phyloP scores from a whole-genome alignment of 2,113 vertebrate species.

The Pseudopodoces humilis region DNA sequence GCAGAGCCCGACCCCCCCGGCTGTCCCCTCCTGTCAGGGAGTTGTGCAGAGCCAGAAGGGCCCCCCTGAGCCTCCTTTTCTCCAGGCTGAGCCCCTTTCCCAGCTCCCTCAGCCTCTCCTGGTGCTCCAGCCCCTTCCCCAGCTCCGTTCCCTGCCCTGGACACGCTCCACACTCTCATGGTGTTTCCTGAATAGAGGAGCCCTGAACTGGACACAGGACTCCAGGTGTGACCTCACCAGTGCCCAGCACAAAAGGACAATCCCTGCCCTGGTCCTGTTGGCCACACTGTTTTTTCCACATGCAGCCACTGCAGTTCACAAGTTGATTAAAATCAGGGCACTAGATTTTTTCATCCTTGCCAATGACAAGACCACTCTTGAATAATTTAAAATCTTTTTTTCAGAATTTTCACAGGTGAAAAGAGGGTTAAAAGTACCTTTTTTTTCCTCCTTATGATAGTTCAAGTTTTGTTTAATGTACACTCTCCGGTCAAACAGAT shows the following conservation, averaged over 20 bases:
- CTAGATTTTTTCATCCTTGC: background rate
- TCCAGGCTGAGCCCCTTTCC: background rate
- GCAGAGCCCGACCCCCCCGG: fast-evolving
- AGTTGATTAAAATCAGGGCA: background rate
- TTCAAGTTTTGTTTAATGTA: background rate
- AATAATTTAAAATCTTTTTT: background rate
- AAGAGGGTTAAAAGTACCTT: background rate
- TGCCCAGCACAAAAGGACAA: background rate
- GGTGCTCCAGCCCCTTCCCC: background rate
- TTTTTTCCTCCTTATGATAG: background rate
- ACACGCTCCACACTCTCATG: fast-evolving
- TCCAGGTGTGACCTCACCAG: background rate
- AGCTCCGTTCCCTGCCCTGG: fast-evolving
- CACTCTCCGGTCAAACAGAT: background rate
- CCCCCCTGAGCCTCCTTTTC: background rate
- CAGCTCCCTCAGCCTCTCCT: background rate
- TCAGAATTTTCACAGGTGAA: background rate
- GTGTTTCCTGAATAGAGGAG: background rate
- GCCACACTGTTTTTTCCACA: background rate
- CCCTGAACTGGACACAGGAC: no score
- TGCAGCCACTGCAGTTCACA: background rate
- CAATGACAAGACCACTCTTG: background rate
- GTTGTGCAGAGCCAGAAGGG: background rate
- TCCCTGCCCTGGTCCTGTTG: background rate
- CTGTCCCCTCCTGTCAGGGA: background rate